Evolutionary conservation across 1,140 invertebrate species (phyloP), one percentile per base, ranked within the genome.

Genomic region (Lepidurus couesii): DNA sequence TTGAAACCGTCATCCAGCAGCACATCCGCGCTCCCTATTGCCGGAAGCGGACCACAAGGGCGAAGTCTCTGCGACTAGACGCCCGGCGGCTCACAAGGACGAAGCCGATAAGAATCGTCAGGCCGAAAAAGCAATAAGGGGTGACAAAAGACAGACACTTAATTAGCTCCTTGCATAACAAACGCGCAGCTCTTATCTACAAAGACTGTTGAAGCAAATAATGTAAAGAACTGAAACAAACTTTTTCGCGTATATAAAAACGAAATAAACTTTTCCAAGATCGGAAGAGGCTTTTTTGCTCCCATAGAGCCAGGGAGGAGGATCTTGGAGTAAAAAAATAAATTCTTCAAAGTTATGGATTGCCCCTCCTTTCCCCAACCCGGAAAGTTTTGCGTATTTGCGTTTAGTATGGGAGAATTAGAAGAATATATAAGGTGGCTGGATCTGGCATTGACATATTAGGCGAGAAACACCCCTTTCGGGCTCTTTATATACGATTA

Each of bases 381-480:
- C 13, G 6, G 6, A 65, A 65, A 65, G 53, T 13, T 65, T 65
- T 9, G 53, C 53, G 53, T 65, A 65, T 65, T 65, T 13, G 6
- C 10, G 21, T 13, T 65, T 65, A 47, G 10, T n/a, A 13, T 13
- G 53, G 6, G 16, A n/a, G 53, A 65, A n/a, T 65, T 65, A n/a
- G 9, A 21, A 65, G 21, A 65, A 13, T 13, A 16, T 65, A n/a
- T 65, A 65, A 65, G 13, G 6, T 13, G n/a, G 6, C 53, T 65
- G 53, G 21, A 9, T 65, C 6, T 65, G 53, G 53, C 53, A 65
- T 65, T 65, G 53, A 65, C 53, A 21, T 65, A 65, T 65, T 13
- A 21, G 16, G 53, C 53, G 53, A 65, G 53, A 65, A 65, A 65
- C 53, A 65, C 53, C 53, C 53, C 53, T 65, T 65, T 65, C 53